Base-by-base conservation (phyloP, 92 coral and sea anemone species). In the Meandrina meandrites region DNA sequence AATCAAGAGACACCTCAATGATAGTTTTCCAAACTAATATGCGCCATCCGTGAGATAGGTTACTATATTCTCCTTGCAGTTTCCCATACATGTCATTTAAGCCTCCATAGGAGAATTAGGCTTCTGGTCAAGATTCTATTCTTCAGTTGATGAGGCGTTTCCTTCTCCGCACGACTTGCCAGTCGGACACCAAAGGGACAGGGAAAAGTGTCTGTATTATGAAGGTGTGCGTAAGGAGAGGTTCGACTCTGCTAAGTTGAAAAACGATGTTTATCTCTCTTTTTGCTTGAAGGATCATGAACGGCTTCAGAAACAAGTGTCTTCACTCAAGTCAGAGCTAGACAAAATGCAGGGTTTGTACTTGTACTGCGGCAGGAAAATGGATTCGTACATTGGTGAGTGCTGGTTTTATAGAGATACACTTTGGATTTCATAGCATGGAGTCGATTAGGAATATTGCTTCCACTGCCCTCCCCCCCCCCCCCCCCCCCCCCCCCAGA, bases 361-460 rank as follows among this genome's bases (percentile, higher is more conserved):
- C 66, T 56, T 97, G 70, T 97, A 97, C 87, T 97, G 98, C 70
- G 99, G 99, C 81, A 89, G 95, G 57, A 97, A 97, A 89, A 91
- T 97, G 95, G 99, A 97, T 81, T 95, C 99, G 37, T 97, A 97
- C 81, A 95, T 97, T 32, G 96, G 99, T 95, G 90, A 88, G 98
- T 67, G 34, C 57, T 19, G 14, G 35, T 13, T n/a, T 1, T 31
- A 1, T 3, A 18, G 64, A 57, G 42, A 24, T 0, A n/a, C 17
- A 36, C 51, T 24, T 24, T 11, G 0, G 10, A 22, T n/a, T 22
- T 21, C n/a, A 16, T 56, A 15, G 22, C 62, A 17, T 17, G 62
- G 17, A 56, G 62, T 56, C 18, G 21, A 56, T 22, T 18, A 16
- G 24, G 62, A 56, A 3, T 13, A 16, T 18, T 56, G 24, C 1